Evolutionary conservation across 2,113 vertebrate species (phyloP).

Genomic region (Myotis brandtii): DNA sequence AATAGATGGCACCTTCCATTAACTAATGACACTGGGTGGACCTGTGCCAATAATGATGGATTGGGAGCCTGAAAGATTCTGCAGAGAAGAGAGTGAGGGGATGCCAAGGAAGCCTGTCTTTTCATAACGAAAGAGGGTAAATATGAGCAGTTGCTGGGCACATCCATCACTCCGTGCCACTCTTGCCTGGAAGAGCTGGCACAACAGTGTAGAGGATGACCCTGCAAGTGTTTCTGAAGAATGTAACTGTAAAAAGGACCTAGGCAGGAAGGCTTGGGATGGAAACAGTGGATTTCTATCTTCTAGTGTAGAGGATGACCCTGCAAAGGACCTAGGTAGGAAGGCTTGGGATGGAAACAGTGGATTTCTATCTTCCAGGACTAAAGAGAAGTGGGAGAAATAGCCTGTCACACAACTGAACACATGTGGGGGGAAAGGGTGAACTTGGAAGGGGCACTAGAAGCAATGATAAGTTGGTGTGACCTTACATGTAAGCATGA

Average conservation of each 20-base stretch:
- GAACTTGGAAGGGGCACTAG: not conserved
- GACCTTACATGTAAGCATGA: not conserved
- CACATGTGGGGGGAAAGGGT: not conserved
- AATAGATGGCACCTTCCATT: conserved; percentile 54
- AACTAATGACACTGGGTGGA: conserved; percentile 23
- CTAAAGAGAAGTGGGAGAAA: not conserved
- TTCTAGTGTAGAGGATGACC: not conserved
- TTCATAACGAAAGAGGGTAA: not conserved
- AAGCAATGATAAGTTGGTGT: not conserved
- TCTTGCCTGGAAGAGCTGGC: not conserved
- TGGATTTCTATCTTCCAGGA: not conserved
- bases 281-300: not conserved
- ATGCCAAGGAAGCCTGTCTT: conserved; percentile 9
- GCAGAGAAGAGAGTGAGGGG: conserved; percentile 21
- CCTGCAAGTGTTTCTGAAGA: not conserved
- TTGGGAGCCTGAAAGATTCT: conserved; percentile 8
- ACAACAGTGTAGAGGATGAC: no score
- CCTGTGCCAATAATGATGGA: conserved; percentile 41
- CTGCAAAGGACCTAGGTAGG: not conserved
- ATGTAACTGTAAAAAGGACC: not conserved
- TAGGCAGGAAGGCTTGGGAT: not conserved
- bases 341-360: conserved; percentile 16
- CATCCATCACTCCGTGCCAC: not conserved
- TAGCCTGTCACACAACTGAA: not conserved
- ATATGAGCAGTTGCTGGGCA: not conserved